A percentile compares a stretch with the other conserved stretches of the same genome.
Evolutionary conservation across 1,140 invertebrate genomes (phyloP).

Genomic region (Eufriesea mexicana): DNA sequence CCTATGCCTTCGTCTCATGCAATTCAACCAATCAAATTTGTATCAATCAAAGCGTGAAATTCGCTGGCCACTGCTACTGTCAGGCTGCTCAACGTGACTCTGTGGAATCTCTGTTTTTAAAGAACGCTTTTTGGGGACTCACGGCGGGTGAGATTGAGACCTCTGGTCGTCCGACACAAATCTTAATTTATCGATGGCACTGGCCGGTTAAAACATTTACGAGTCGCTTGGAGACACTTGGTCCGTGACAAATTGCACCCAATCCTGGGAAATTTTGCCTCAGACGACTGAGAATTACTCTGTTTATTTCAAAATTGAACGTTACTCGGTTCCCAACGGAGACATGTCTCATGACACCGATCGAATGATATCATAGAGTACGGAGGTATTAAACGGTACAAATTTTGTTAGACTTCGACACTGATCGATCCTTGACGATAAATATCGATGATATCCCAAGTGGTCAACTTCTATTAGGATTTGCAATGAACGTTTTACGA

Average conservation of each 20-base stretch:
- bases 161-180: not conserved
- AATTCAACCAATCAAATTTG: slow-evolving; percentile 41
- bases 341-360: too few relatives aligned
- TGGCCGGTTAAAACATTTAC: not conserved
- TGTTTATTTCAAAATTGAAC: too few relatives aligned
- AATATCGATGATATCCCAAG: not conserved
- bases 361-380: too few relatives aligned
- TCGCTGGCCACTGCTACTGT: not conserved
- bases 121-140: not conserved
- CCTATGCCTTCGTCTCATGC: slow-evolving; percentile 4
- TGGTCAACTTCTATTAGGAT: not conserved
- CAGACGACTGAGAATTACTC: too few relatives aligned
- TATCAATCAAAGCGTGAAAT: slow-evolving; percentile 41
- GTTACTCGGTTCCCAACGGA: too few relatives aligned
- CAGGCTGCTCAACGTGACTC: not conserved
- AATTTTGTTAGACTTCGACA: too few relatives aligned
- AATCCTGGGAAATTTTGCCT: not conserved
- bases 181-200: not conserved
- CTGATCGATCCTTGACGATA: too few relatives aligned
- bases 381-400: too few relatives aligned
- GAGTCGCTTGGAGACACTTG: not conserved
- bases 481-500: slow-evolving; percentile 5
- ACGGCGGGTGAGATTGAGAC: not conserved
- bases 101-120: not conserved
- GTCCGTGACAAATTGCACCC: not conserved